Evolutionary conservation across 2,797 vertebrate genomes (phyloP), one percentile per base, ranked within the genome.

Genomic region (Ptychobarbus kaznakovi): DNA sequence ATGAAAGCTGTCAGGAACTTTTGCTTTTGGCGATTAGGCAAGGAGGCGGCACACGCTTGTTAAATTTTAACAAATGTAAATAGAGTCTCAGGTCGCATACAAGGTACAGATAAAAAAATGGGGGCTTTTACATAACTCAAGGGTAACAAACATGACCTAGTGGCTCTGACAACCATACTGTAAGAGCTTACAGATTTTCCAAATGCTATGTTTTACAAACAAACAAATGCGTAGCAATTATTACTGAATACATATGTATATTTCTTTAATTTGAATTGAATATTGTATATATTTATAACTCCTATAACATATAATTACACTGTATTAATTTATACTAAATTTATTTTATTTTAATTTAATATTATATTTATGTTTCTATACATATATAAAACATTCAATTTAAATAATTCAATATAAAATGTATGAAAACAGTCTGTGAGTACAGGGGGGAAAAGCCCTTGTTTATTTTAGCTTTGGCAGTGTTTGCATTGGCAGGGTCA

Each of bases 1-100:
- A 81, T 40, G 74, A 87, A 89, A 81, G 51, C 75, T 82, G 44
- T 90, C 73, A 32, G 32, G 32, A 32, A 32, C 32, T 32, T 32
- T 32, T 15, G 88, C 87, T 53, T 79, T 80, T 65, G 7, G 40
- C 40, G 46, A 74, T 83, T 32, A 77, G 78, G 28, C 53, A 84
- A 84, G 77, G 44, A 86, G 68, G 61, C 25, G 4, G 56, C 12
- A 74, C 2, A 58, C 0, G 32, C 68, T 78, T 76, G 56, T 83
- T 69, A 72, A 40, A 73, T 49, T 66, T 76, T 35, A 80, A 40
- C 56, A 40, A 68, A 53, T 68, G 40, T 70, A 76, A 25, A 51
- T 74, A 35, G 28, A 35, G 35, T 9, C 32, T 6, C 13, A 51
- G 65, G 46, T 25, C 32, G 69, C 2, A 6, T 11, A 16, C 2